phyloP scores from a whole-genome alignment of 2,888 invertebrate species.

The Eristalis pertinax region DNA sequence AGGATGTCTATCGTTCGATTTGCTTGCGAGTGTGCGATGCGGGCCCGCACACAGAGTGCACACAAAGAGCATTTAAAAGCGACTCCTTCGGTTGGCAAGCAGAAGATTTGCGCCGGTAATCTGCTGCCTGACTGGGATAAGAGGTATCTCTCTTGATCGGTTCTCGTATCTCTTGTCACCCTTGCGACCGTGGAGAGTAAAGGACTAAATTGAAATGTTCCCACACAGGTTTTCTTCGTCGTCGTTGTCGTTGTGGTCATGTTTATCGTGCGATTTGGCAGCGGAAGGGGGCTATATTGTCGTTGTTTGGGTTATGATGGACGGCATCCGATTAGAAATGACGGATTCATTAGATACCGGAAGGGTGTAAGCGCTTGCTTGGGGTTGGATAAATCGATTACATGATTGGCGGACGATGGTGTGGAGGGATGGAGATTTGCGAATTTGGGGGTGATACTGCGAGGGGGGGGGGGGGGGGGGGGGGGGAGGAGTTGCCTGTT shows the following conservation, averaged over 20 bases:
- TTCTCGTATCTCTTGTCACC: conserved; percentile 21
- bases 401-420: too few relatives aligned
- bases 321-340: background rate
- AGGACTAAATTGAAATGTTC: conserved; percentile 22
- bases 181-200: background rate
- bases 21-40: background rate
- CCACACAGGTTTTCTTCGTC: conserved; percentile 16
- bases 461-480: too few relatives aligned
- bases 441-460: too few relatives aligned
- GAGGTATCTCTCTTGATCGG: conserved; percentile 38
- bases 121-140: conserved; percentile 26
- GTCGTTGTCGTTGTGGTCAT: conserved; percentile 36
- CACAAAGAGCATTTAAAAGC: conserved; percentile 24
- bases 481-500: too few relatives aligned
- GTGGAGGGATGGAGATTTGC: too few relatives aligned
- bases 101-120: conserved; percentile 22
- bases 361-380: background rate
- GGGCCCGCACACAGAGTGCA: conserved; percentile 30
- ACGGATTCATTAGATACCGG: background rate
- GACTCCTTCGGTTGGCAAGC: conserved; percentile 2
- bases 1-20: conserved; percentile 36
- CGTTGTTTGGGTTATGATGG: background rate
- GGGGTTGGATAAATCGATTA: too few relatives aligned
- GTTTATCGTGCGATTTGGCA: conserved; percentile 5
- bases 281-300: background rate